phyloP scores from a whole-genome alignment of 2,888 invertebrate species.

The Palloptera scutellata region DNA sequence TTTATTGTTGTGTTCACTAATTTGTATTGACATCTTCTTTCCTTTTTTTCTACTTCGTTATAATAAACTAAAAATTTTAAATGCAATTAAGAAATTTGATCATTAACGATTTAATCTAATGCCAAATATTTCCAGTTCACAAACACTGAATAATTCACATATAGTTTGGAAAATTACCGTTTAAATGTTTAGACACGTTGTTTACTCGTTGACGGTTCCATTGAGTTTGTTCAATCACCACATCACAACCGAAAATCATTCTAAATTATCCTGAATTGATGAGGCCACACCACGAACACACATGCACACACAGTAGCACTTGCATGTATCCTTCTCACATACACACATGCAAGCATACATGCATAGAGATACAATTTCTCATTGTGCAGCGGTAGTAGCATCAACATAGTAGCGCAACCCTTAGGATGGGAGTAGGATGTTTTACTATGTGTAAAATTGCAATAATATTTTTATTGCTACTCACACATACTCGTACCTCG shows the following conservation, averaged over 20 bases:
- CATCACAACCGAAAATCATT: slow-evolving; percentile 57
- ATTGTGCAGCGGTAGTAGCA: slow-evolving; percentile 24
- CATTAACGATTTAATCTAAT: not conserved
- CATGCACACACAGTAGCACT: slow-evolving; percentile 33
- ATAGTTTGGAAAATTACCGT: slow-evolving; percentile 24
- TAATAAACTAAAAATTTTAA: not conserved
- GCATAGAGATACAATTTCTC: slow-evolving; percentile 29
- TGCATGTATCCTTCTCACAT: slow-evolving; percentile 1
- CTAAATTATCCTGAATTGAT: slow-evolving; percentile 40
- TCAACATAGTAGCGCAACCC: not conserved
- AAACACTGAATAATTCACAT: too few relatives aligned
- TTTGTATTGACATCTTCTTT: slow-evolving; percentile 49
- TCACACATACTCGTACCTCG: too few relatives aligned
- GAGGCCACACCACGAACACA: slow-evolving; percentile 34
- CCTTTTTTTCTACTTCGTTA: slow-evolving; percentile 20
- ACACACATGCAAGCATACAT: slow-evolving; percentile 18
- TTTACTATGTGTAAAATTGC: too few relatives aligned
- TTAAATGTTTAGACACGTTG: slow-evolving; percentile 44
- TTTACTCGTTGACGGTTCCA: slow-evolving; percentile 62
- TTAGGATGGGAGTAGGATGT: too few relatives aligned
- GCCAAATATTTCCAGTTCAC: not conserved
- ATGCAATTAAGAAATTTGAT: not conserved
- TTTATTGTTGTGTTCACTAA: slow-evolving; percentile 44
- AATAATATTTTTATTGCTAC: too few relatives aligned
- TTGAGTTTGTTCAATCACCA: slow-evolving; percentile 58